Evolutionary conservation across 2,888 invertebrate species (phyloP), one percentile per base, ranked within the genome.

Genomic region (Hofmannophila pseudospretella): DNA sequence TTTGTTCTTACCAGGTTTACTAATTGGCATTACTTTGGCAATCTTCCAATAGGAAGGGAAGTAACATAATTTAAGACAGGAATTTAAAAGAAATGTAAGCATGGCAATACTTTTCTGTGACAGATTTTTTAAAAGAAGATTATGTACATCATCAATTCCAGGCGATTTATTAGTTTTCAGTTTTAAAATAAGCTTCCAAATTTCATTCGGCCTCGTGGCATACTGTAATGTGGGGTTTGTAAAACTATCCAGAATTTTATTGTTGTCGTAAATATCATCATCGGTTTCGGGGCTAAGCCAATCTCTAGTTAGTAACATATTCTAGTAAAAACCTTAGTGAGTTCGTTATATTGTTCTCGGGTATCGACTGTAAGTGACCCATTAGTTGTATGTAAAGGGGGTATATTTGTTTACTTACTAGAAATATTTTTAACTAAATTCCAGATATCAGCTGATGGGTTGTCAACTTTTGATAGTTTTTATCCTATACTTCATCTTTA

Each of bases 1-100:
- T 2, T 14, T 10, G 10, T 42, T 37, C 25, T 42, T 42, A 4
- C 42, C 38, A 3, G 34, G 27, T 23, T 42, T 38, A 10, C 27
- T 33, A 1, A 42, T 5, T 8, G 42, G 23, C 1, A 41, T 38
- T 1, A 42, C 31, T 5, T 42, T 42, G 1, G 38, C 42, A 1
- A n/a, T 16, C n/a, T 36, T 36, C 25, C 27, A 28, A 4, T n/a
- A 7, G 4, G 5, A 11, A 0, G 43, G 43, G 22, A 40, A 43
- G 16, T 43, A 36, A 1, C 19, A 25, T 3, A 36, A 7, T 3
- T 3, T 1, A 1, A 40, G 11, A 30, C 39, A 40, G 1, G 23
- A 26, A 19, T 40, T 43, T 9, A 40, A 43, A 0, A 38, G 33
- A 22, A 39, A 39, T 4, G 31, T 19, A 5, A 20, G 1, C 13